Conservation (phyloP, 1,140 invertebrate species). For the Hycleus phaleratus region DNA sequence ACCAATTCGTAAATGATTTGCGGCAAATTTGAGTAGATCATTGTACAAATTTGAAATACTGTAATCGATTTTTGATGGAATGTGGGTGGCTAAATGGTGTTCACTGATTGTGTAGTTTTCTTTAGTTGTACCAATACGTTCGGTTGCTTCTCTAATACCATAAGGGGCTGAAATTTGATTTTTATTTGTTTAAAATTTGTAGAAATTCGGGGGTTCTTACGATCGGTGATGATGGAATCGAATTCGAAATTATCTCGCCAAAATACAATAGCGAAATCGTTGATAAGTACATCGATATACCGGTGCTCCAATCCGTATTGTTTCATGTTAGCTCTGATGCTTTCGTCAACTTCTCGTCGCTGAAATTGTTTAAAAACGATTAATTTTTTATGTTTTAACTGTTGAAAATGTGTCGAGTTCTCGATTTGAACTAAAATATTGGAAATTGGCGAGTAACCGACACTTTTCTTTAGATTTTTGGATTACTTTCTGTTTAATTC, state of each 20-base stretch:
- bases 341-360: constrained; percentile 73
- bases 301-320: constrained; percentile 71
- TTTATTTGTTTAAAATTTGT: neutral
- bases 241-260: constrained; percentile 65
- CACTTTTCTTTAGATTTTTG: too few species aligned
- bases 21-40: constrained; percentile 79
- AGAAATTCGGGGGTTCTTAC: constrained; percentile 53
- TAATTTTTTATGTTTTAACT: neutral
- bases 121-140: constrained; percentile 67
- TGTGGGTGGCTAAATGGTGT: constrained; percentile 58
- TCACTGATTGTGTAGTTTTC: constrained; percentile 51
- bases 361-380: constrained; percentile 37
- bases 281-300: constrained; percentile 84
- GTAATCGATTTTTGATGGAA: constrained; percentile 85
- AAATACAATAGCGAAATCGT: constrained; percentile 77
- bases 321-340: constrained; percentile 72
- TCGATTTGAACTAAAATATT: too few species aligned
- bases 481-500: constrained; percentile 67
- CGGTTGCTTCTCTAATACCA: constrained; percentile 86
- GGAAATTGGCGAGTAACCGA: too few species aligned
- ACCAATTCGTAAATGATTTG: constrained; percentile 62
- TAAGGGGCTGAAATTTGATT: constrained; percentile 71
- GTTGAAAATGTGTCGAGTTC: too few species aligned
- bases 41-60: constrained; percentile 68
- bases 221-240: constrained; percentile 90